Conservation (phyloP, 2,888 invertebrate genomes). For the Athetis lepigone region DNA sequence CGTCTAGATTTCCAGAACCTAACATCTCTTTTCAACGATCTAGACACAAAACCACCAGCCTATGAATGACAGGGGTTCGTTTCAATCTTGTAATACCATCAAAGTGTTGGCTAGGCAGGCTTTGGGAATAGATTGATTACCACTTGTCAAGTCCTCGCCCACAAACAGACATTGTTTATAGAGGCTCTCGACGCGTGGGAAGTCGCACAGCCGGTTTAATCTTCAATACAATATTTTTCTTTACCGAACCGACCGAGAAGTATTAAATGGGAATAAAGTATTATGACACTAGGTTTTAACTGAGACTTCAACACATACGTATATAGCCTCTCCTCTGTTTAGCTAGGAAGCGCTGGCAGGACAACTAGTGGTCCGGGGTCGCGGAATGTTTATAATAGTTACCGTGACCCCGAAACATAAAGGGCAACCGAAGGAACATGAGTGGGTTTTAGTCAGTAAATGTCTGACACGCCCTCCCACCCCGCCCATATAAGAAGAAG, state of each 20-base stretch:
- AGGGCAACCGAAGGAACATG: too few species aligned
- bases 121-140: slow-evolving; percentile 48
- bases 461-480: too few species aligned
- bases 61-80: slow-evolving; percentile 16
- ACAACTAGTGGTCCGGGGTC: too few species aligned
- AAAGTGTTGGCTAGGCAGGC: slow-evolving; percentile 43
- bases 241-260: slow-evolving; percentile 9
- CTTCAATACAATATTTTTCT: slow-evolving; percentile 27
- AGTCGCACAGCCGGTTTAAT: slow-evolving; percentile 19
- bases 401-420: too few species aligned
- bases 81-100: slow-evolving; percentile 29
- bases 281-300: not conserved
- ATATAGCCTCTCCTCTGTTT: too few species aligned
- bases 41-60: slow-evolving; percentile 11
- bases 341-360: too few species aligned
- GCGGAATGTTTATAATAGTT: too few species aligned
- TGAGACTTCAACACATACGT: not conserved
- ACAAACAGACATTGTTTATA: slow-evolving; percentile 36
- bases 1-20: slow-evolving; percentile 17
- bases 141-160: slow-evolving; percentile 37
- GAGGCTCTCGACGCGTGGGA: slow-evolving; percentile 47
- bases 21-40: slow-evolving; percentile 1
- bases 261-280: slow-evolving; percentile 1
- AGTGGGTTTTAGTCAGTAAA: too few species aligned
- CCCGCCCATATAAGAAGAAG: too few species aligned